phyloP scores from a whole-genome alignment of 1,140 invertebrate genomes.

The Oncopodura yosiiana region DNA sequence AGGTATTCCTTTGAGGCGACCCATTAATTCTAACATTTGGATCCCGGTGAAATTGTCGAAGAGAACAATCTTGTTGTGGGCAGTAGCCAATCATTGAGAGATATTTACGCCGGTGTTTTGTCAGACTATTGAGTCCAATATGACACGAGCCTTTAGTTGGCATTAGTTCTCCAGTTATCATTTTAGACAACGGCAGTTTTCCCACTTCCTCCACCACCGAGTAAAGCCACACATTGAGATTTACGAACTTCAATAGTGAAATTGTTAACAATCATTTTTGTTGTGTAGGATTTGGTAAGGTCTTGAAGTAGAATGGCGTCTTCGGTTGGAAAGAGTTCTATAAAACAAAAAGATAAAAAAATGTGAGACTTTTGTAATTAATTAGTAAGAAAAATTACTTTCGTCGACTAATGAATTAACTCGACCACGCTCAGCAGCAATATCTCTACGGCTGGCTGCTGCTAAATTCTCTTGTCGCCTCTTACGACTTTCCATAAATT shows the following conservation, averaged over 20 bases:
- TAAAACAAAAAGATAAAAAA: no score
- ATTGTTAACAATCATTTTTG: conserved; percentile 19
- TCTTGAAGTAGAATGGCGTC: not conserved
- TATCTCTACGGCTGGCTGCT: no score
- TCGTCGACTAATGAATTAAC: no score
- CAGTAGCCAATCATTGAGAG: conserved; percentile 21
- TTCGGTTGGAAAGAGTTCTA: no score
- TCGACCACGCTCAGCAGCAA: not conserved
- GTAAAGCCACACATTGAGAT: conserved; percentile 21
- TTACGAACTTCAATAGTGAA: conserved; percentile 21
- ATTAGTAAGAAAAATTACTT: no score
- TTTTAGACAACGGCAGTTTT: conserved; percentile 15
- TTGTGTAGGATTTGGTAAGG: conserved; percentile 21
- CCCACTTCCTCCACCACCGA: conserved; percentile 19
- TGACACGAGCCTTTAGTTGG: conserved; percentile 18
- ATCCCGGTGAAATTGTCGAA: conserved; percentile 15
- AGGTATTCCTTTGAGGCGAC: conserved; percentile 18
- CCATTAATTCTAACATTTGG: conserved; percentile 29
- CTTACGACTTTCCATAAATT: conserved; percentile 1
- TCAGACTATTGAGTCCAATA: conserved; percentile 11
- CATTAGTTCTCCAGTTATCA: conserved; percentile 15
- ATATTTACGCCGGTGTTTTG: conserved; percentile 12
- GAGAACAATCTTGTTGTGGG: conserved; percentile 13
- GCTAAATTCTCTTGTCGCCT: no score
- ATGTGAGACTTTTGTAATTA: no score